Percentiles rank a stretch among this genome's conserved stretches.
phyloP scores from a whole-genome alignment of 2,113 vertebrate species.

The Sardina pilchardus region DNA sequence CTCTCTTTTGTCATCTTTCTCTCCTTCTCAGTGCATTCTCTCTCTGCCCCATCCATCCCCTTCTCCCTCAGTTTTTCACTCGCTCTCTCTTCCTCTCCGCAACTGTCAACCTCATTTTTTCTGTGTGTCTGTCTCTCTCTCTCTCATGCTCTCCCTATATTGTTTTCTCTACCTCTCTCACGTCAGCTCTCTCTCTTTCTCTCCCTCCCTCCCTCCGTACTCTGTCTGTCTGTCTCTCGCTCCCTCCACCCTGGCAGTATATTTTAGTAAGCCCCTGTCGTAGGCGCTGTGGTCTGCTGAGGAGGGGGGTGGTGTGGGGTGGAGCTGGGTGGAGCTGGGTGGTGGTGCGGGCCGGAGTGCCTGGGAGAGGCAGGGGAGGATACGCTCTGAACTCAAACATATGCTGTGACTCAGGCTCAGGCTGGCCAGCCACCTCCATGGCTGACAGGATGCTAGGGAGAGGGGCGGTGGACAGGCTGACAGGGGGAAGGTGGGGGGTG shows the following conservation, averaged over 20 bases:
- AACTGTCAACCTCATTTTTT: background rate
- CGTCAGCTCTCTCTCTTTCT: background rate
- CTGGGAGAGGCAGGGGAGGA: background rate
- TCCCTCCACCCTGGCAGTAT: slow-evolving; percentile 32
- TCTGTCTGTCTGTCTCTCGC: slow-evolving; percentile 1
- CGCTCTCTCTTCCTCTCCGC: background rate
- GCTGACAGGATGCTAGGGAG: slow-evolving; percentile 18
- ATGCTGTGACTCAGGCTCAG: slow-evolving; percentile 40
- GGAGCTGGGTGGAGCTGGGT: background rate
- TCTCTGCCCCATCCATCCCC: background rate
- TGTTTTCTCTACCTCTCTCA: background rate
- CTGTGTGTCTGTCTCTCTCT: background rate
- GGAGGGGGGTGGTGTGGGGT: background rate
- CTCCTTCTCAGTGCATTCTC: background rate
- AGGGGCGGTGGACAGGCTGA: background rate
- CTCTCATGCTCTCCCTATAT: background rate
- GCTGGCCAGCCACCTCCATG: slow-evolving; percentile 8
- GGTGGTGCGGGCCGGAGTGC: background rate
- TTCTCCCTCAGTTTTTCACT: background rate
- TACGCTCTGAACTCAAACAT: slow-evolving; percentile 28
- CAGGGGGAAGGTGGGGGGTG: background rate
- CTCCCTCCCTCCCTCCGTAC: background rate
- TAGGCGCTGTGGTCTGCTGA: slow-evolving; percentile 5
- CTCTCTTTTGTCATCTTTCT: slow-evolving; percentile 5
- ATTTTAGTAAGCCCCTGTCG: slow-evolving; percentile 45